Base-by-base conservation (phyloP, 1,140 invertebrate genomes). In the Trichonephila inaurata region DNA sequence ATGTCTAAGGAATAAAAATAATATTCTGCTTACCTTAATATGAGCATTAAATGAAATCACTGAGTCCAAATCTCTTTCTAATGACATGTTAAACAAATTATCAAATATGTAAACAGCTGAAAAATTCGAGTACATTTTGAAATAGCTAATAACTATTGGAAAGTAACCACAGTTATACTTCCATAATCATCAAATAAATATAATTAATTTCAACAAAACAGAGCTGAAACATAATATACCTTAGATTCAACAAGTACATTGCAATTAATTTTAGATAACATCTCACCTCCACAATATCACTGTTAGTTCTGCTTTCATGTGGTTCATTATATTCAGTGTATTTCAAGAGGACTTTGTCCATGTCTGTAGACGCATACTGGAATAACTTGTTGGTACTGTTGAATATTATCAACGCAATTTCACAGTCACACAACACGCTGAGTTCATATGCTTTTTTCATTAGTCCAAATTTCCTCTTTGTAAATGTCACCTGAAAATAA, bases 321-420 rank as follows among this genome's bases (percentile, higher is more conserved):
- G 99, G 99, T 97, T 99, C 99, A 97, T 99, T 99, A 97, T 99
- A 99, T 97, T 99, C 99, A 94, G 99, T 99, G 96, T 99, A 99
- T 96, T 99, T 99, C 95, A 99, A 97, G 94, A 99, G 97, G 95
- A 99, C 99, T 96, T 99, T 99, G 96, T 99, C 99, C 99, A 99
- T 99, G 96, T 99, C 99, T 90, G 99, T 99, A 96, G 98, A 99
- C 94, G 99, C 99, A 96, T 99, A 99, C 96, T 99, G 99, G 96
- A 99, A 99, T 94, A 99, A 97, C 96, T 99, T 99, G 97, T 99
- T 99, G 96, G 98, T 99, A 95, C 98, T 99, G 96, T 99, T 99
- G 97, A 99, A 99, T 96, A 99, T 99, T 96, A 99, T 99, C 94
- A 99, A 97, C 3, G 99, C 99, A 94, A 99, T 99, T 96, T 99